phyloP scores from a whole-genome alignment of 2,113 vertebrate genomes.

The Lethenteron reissneri region DNA sequence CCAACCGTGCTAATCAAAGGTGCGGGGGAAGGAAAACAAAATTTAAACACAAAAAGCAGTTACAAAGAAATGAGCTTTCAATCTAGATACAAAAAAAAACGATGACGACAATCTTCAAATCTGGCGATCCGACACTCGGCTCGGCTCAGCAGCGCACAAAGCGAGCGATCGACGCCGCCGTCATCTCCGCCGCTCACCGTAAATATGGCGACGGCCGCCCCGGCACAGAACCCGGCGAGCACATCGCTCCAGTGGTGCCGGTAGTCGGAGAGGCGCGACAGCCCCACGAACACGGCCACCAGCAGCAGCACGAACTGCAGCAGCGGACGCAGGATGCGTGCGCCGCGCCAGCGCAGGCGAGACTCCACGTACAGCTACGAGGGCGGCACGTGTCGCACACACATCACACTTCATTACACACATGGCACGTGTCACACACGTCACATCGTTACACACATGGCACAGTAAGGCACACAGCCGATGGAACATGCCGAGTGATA shows the following conservation, averaged over 20 bases:
- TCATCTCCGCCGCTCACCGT: neutral
- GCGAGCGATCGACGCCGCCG: neutral
- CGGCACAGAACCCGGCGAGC: slow-evolving; percentile 65
- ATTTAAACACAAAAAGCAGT: no score
- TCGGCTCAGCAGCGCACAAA: neutral
- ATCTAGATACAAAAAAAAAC: no score
- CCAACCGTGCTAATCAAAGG: no score
- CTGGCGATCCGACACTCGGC: no score
- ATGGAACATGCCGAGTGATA: no score
- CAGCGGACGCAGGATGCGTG: slow-evolving; percentile 63
- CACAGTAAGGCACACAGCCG: no score
- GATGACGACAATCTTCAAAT: no score
- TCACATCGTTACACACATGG: no score
- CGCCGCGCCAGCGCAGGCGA: slow-evolving; percentile 73
- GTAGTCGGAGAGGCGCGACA: slow-evolving; percentile 75
- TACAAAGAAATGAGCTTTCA: no score
- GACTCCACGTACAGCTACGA: slow-evolving; percentile 76
- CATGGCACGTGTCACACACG: no score
- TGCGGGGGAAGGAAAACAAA: no score
- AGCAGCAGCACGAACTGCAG: slow-evolving; percentile 89
- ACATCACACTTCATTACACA: no score
- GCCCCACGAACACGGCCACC: slow-evolving; percentile 88
- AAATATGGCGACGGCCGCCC: slow-evolving; percentile 51
- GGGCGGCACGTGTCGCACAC: slow-evolving; percentile 1
- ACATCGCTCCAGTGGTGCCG: slow-evolving; percentile 80